Evolutionary conservation across 2,888 invertebrate species (phyloP).

Genomic region (Sminthurides aquaticus): DNA sequence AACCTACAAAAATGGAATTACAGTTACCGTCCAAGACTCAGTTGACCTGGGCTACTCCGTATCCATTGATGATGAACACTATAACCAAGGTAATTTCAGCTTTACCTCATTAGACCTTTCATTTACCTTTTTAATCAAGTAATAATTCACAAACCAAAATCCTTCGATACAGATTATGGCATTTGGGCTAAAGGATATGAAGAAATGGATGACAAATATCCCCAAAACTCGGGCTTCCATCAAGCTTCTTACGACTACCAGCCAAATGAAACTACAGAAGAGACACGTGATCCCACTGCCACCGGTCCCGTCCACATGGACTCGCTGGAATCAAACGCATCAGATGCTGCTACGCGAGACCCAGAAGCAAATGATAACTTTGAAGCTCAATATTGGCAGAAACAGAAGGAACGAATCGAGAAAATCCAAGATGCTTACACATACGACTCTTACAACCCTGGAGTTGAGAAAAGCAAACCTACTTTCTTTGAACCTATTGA

Average conservation of each 20-base stretch:
- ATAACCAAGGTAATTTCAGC: conserved; percentile 8
- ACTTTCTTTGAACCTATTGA: conserved; percentile 18
- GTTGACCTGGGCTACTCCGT: conserved; percentile 27
- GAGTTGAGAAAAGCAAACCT: neutral
- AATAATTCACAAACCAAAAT: neutral
- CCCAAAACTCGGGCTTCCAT: conserved; percentile 13
- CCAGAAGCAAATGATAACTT: conserved; percentile 38
- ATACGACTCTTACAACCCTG: conserved; percentile 34
- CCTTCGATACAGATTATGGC: neutral
- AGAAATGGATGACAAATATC: conserved; percentile 9
- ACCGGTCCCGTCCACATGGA: conserved; percentile 43
- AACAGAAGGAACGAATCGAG: conserved; percentile 41
- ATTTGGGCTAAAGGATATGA: neutral
- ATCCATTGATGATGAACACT: conserved; percentile 19
- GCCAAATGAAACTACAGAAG: conserved; percentile 5
- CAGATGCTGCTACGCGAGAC: conserved; percentile 32
- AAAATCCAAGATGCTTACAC: conserved; percentile 34
- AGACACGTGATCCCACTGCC: conserved; percentile 11
- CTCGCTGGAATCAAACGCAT: conserved; percentile 40
- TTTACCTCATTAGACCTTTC: neutral
- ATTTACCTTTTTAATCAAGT: neutral
- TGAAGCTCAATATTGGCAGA: conserved; percentile 43
- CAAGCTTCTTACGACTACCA: conserved; percentile 12
- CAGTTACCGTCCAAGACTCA: conserved; percentile 24
- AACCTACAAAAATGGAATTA: conserved; percentile 22